A percentile compares a stretch with the other conserved stretches of the same genome.
phyloP scores from a whole-genome alignment of 2,888 invertebrate genomes.

The Crematogaster levior region DNA sequence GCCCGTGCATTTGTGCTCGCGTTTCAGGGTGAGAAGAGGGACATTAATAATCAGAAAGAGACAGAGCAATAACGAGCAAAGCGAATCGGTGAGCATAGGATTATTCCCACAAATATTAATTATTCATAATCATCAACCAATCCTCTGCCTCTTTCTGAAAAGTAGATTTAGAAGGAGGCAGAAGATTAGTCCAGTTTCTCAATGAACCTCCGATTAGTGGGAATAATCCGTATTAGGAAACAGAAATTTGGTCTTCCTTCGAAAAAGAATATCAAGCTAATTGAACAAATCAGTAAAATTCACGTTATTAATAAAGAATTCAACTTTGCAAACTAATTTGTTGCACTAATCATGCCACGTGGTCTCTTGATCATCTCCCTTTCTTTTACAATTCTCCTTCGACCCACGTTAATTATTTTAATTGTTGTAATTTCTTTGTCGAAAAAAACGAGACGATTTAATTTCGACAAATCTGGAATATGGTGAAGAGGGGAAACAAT shows the following conservation, averaged over 20 bases:
- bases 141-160: neutral
- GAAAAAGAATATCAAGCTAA: conserved; percentile 17
- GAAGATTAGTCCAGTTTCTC: neutral
- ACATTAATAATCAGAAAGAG: neutral
- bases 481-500: neutral
- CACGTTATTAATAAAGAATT: neutral
- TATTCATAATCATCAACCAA: neutral
- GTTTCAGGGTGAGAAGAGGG: neutral
- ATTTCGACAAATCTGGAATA: neutral
- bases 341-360: neutral
- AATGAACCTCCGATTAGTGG: neutral
- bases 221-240: conserved; percentile 4
- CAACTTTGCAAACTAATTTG: conserved; percentile 7
- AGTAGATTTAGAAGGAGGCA: neutral
- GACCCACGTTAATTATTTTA: neutral
- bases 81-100: conserved; percentile 34
- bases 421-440: neutral
- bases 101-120: conserved; percentile 1
- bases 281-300: neutral
- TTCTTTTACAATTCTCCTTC: neutral
- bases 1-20: conserved; percentile 35
- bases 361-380: neutral
- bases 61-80: conserved; percentile 30
- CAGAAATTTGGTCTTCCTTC: neutral
- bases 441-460: neutral